phyloP scores from a whole-genome alignment of 2,113 vertebrate genomes.

The Lepus europaeus region DNA sequence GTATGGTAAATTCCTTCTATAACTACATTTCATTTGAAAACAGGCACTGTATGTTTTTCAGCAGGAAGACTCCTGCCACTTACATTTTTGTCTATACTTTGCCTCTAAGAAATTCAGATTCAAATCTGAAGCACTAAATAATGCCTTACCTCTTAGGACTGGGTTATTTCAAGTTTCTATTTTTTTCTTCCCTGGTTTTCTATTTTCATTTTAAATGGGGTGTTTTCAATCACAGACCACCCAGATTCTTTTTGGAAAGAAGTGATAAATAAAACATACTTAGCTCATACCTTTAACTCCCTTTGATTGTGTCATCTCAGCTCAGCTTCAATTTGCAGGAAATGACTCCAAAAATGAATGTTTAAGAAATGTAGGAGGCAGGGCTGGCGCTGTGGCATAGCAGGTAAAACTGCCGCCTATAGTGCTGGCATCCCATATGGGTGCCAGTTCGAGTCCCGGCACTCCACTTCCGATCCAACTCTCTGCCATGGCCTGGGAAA shows the following conservation, averaged over 20 bases:
- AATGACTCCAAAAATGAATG: not conserved
- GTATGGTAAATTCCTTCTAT: not conserved
- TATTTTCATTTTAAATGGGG: conserved; percentile 44
- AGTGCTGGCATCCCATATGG: no score
- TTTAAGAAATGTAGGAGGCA: not conserved
- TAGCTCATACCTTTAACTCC: conserved; percentile 48
- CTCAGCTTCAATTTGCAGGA: conserved; percentile 47
- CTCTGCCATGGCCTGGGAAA: no score
- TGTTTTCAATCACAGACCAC: conserved; percentile 47
- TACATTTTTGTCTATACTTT: not conserved
- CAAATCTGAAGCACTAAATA: conserved; percentile 13
- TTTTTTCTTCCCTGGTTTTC: conserved; percentile 42
- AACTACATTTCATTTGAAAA: conserved; percentile 43
- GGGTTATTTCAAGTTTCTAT: conserved; percentile 40
- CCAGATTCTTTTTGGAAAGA: conserved; percentile 56
- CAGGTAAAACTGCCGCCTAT: no score
- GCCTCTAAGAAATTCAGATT: conserved; percentile 43
- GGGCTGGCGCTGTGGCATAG: no score
- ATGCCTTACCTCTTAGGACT: not conserved
- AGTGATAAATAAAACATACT: conserved; percentile 50
- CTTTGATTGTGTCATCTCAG: conserved; percentile 50
- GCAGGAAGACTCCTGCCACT: not conserved
- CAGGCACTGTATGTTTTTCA: not conserved
- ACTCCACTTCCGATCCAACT: no score
- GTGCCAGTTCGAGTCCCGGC: no score